Evolutionary conservation across 92 coral and sea anemone species (phyloP).

Genomic region (Umimayanthus kanabou): DNA sequence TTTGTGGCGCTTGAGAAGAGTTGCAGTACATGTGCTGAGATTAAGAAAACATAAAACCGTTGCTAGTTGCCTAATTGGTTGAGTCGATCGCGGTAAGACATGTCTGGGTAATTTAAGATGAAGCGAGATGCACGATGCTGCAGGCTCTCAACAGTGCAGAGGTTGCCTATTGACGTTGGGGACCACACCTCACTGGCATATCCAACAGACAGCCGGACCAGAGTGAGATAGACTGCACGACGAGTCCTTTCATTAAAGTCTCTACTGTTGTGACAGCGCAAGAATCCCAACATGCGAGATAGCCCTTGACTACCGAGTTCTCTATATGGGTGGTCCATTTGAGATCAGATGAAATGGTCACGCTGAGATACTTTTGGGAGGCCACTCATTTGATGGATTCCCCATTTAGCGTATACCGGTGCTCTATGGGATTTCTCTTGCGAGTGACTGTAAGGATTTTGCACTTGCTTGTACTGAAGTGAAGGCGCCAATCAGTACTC

Average conservation of each 20-base stretch:
- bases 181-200: too few species aligned
- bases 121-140: too few species aligned
- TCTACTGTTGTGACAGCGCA: background rate
- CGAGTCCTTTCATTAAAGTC: background rate
- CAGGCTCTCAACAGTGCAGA: too few species aligned
- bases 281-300: background rate
- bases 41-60: background rate
- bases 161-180: too few species aligned
- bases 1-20: background rate
- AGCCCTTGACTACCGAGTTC: background rate
- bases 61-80: too few species aligned
- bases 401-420: too few species aligned
- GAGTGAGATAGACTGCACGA: background rate
- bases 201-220: background rate
- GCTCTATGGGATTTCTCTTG: too few species aligned
- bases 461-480: slow-evolving; percentile 6
- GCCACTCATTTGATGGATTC: background rate
- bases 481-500: slow-evolving; percentile 14
- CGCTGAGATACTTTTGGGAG: background rate
- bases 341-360: background rate
- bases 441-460: too few species aligned
- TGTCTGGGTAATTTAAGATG: too few species aligned
- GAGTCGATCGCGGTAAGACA: too few species aligned
- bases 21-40: background rate
- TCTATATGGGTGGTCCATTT: background rate